These are phyloP conservation scores for Pseudorhombus dupliciocellatus DNA, from an alignment of 2,113 vertebrate species.

Conservation along the genomic window DNA sequence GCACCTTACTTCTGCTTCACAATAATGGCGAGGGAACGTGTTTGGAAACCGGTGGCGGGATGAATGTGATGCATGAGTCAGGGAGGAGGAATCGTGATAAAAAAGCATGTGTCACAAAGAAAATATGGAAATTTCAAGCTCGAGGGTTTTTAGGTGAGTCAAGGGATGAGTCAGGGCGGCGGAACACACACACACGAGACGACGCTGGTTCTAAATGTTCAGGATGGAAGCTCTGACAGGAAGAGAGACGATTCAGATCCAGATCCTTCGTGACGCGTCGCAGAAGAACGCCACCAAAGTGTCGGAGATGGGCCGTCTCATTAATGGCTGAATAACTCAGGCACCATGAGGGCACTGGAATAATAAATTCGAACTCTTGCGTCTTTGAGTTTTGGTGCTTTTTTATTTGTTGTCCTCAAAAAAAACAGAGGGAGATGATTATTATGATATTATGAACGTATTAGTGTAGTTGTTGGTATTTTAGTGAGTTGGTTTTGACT, in stretches of 20 bases:
- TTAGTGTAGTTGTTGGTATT: too few relatives aligned
- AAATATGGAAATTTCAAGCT: constrained; percentile 88
- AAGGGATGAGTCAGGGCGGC: constrained; percentile 83
- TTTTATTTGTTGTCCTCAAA: too few relatives aligned
- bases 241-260: too few relatives aligned
- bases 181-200: constrained; percentile 1
- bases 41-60: constrained; percentile 74
- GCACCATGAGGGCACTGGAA: too few relatives aligned
- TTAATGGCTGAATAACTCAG: too few relatives aligned
- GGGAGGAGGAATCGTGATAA: constrained; percentile 45
- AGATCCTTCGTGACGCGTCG: too few relatives aligned
- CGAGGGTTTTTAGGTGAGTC: constrained; percentile 80
- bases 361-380: too few relatives aligned
- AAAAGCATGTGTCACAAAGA: constrained; percentile 84
- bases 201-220: background rate
- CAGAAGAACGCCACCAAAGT: too few relatives aligned
- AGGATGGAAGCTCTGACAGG: too few relatives aligned
- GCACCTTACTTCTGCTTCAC: constrained; percentile 83
- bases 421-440: background rate
- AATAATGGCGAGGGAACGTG: constrained; percentile 76
- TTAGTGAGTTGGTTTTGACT: background rate
- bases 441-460: too few relatives aligned
- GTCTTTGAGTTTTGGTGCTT: too few relatives aligned
- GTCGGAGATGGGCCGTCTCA: too few relatives aligned
- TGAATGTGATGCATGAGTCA: constrained; percentile 41